Percentiles rank a stretch among this genome's conserved stretches.
Conservation (phyloP, 2,888 invertebrate species). For the Patella pellucida region DNA sequence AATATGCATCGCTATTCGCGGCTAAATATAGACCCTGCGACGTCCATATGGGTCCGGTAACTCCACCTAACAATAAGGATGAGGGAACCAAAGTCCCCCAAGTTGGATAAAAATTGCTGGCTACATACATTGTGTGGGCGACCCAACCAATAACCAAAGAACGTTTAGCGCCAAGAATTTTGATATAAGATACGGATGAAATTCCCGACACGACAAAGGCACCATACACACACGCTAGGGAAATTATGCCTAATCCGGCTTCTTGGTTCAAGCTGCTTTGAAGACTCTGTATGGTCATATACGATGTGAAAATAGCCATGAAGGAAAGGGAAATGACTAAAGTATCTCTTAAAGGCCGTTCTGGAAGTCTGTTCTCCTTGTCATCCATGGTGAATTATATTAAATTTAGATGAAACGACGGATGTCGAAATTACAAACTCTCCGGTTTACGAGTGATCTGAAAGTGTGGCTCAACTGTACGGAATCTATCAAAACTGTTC, state of each 20-base stretch:
- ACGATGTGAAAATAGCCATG: slow-evolving; percentile 60
- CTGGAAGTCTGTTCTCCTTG: too few species aligned
- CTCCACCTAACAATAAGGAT: slow-evolving; percentile 53
- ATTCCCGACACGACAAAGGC: slow-evolving; percentile 58
- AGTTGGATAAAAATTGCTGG: slow-evolving; percentile 56
- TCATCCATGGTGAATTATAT: too few species aligned
- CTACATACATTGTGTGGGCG: slow-evolving; percentile 51
- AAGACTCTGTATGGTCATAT: slow-evolving; percentile 62
- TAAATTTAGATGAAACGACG: too few species aligned
- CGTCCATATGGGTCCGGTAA: slow-evolving; percentile 61
- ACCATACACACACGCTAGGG: slow-evolving; percentile 60
- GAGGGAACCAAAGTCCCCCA: slow-evolving; percentile 54
- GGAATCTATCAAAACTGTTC: too few species aligned
- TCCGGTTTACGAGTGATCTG: too few species aligned
- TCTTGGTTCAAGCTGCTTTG: slow-evolving; percentile 62
- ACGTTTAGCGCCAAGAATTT: slow-evolving; percentile 53
- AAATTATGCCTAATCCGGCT: slow-evolving; percentile 54
- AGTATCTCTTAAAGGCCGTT: slow-evolving; percentile 36
- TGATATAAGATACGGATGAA: slow-evolving; percentile 52
- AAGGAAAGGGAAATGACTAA: slow-evolving; percentile 55
- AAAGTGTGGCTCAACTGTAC: too few species aligned
- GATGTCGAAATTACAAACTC: too few species aligned
- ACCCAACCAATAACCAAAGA: slow-evolving; percentile 49
- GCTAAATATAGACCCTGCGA: slow-evolving; percentile 60
- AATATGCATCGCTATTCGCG: slow-evolving; percentile 47